Evolutionary conservation across 2,113 vertebrate genomes (phyloP), one percentile per base, ranked within the genome.

Genomic region (Datnioides undecimradiatus): DNA sequence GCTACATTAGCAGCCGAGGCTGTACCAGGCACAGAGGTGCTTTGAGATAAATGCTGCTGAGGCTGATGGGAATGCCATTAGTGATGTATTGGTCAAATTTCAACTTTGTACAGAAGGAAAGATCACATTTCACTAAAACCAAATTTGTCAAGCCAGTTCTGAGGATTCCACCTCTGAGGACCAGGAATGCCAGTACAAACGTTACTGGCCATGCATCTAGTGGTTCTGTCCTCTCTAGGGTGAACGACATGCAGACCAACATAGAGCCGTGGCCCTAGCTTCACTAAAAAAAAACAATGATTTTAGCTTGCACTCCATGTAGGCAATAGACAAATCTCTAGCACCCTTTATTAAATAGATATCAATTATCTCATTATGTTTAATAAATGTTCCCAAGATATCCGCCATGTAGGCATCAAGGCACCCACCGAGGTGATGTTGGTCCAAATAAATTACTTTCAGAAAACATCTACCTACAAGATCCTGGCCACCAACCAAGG

Each of bases 401-500:
- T 59, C 17, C 34, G 19, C 5, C n/a, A 54, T 48, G 58, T 65
- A 36, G 4, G 84, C 65, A 75, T 46, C 4, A 48, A 59, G 52
- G 41, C 48, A 51, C 31, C 49, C 51, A 82, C 54, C 10, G 38
- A 66, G 34, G 59, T 49, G 27, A 71, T 38, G 27, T 29, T 29
- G 63, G 49, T 62, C 38, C 25, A 81, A 83, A 90, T 86, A 76
- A 84, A 90, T 86, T 70, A 87, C 84, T 79, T 78, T 71, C 16
- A 77, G 21, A 84, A 84, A 75, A 66, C 60, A 86, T 82, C 71
- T 79, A 74, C 78, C 76, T 72, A 48, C 62, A 74, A 55, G 38
- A 67, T 77, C 49, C 48, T 84, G 87, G 82, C 83, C 76, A 87
- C 77, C 68, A 58, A 84, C 80, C 82, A 90, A 73, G 79, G 79